Conservation (phyloP, 1,140 invertebrate genomes). For the Penaeus japonicus region DNA sequence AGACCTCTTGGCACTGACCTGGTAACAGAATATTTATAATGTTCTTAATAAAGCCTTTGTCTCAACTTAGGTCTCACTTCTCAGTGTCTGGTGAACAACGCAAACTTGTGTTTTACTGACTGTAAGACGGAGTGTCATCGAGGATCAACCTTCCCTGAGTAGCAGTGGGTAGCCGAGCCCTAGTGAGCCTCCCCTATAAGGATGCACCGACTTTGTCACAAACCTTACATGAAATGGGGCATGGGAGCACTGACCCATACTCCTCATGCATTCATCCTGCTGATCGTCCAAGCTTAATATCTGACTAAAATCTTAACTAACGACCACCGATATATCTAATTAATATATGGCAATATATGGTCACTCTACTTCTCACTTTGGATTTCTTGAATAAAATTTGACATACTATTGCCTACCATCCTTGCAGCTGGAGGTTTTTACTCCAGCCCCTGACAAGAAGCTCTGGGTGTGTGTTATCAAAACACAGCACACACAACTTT, state of each 20-base stretch:
- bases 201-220: slow-evolving; percentile 45
- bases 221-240: slow-evolving; percentile 11
- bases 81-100: slow-evolving; percentile 23
- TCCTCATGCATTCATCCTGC: neutral
- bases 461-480: neutral
- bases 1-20: no score
- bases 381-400: neutral
- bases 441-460: neutral
- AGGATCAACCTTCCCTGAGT: slow-evolving; percentile 54
- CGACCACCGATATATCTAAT: neutral
- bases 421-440: neutral
- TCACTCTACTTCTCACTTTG: neutral
- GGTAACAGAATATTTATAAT: neutral
- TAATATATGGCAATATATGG: neutral
- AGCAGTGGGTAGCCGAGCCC: slow-evolving; percentile 49
- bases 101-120: slow-evolving; percentile 36
- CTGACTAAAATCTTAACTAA: no score
- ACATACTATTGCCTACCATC: no score
- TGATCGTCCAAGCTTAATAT: no score
- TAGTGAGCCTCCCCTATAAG: slow-evolving; percentile 47
- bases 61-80: slow-evolving; percentile 25
- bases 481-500: slow-evolving; percentile 24
- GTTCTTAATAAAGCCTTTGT: slow-evolving; percentile 2
- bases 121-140: slow-evolving; percentile 50
- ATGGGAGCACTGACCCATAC: neutral